phyloP scores from a whole-genome alignment of 2,797 vertebrate species.

The Ficedula albicollis region DNA sequence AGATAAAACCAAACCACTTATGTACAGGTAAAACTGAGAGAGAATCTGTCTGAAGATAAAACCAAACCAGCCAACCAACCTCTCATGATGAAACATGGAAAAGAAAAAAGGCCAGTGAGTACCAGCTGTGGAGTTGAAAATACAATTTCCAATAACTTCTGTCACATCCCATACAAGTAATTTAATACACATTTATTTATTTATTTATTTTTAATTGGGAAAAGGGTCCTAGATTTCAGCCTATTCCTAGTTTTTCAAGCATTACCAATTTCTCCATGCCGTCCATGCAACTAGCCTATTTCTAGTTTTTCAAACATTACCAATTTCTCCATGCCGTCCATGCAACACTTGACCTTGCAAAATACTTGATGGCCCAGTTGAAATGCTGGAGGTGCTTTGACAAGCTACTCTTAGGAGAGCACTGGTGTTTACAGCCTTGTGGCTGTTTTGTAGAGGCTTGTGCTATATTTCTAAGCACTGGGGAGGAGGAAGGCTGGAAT shows the following conservation, averaged over 20 bases:
- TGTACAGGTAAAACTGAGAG: background rate
- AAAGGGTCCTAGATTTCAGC: background rate
- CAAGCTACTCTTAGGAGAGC: background rate
- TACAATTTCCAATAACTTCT: background rate
- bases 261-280: background rate
- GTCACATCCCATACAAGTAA: background rate
- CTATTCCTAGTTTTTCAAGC: background rate
- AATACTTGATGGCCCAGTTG: background rate
- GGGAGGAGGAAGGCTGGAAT: background rate
- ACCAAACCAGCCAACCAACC: background rate
- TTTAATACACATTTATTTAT: background rate
- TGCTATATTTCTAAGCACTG: background rate
- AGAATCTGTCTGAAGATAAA: background rate
- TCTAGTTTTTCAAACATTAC: background rate
- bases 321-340: background rate
- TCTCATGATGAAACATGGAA: background rate
- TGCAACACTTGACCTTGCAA: background rate
- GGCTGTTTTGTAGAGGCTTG: background rate
- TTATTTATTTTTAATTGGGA: background rate
- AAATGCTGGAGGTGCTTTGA: background rate
- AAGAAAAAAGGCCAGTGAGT: background rate
- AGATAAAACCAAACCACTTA: background rate
- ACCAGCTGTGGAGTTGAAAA: background rate
- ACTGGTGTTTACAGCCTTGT: background rate
- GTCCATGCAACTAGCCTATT: background rate